A percentile compares a stretch with the other conserved stretches of the same genome.
These are phyloP conservation scores for Gallinago media DNA, from an alignment of 2,113 vertebrate genomes.

Conservation along the genomic window DNA sequence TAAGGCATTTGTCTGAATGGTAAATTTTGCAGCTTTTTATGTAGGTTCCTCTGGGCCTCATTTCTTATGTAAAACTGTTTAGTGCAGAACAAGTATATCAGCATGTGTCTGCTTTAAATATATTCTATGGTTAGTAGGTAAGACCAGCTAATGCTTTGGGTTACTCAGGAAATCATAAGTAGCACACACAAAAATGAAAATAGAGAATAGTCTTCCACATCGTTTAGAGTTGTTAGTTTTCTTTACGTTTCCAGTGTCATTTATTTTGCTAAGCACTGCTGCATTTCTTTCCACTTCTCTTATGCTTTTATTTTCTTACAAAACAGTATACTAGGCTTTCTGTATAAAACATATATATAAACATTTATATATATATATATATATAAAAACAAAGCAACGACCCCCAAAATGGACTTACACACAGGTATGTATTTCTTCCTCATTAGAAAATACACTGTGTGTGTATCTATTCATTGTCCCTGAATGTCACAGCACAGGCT, in stretches of 20 bases:
- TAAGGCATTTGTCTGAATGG: background rate
- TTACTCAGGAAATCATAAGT: slow-evolving; percentile 47
- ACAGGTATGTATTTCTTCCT: background rate
- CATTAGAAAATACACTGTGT: background rate
- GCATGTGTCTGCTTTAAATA: background rate
- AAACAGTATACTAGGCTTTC: slow-evolving; percentile 57
- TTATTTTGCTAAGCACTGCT: slow-evolving; percentile 34
- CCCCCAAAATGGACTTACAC: background rate
- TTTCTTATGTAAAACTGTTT: background rate
- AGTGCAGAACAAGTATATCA: background rate
- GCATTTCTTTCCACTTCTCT: background rate
- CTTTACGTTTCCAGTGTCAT: slow-evolving; percentile 6
- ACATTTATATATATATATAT: slow-evolving; percentile 41
- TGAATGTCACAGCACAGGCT: slow-evolving; percentile 1
- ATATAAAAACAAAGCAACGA: slow-evolving; percentile 11
- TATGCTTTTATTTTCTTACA: slow-evolving; percentile 51
- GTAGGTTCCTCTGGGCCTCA: background rate
- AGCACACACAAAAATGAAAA: background rate
- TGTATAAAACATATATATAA: slow-evolving; percentile 68
- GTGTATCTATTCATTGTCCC: background rate
- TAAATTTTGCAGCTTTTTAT: background rate
- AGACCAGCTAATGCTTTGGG: slow-evolving; percentile 38
- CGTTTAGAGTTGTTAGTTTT: background rate
- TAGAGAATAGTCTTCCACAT: slow-evolving; percentile 1
- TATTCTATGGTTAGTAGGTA: slow-evolving; percentile 44